Evolutionary conservation across 2,113 vertebrate genomes (phyloP).

Genomic region (Mirounga angustirostris): DNA sequence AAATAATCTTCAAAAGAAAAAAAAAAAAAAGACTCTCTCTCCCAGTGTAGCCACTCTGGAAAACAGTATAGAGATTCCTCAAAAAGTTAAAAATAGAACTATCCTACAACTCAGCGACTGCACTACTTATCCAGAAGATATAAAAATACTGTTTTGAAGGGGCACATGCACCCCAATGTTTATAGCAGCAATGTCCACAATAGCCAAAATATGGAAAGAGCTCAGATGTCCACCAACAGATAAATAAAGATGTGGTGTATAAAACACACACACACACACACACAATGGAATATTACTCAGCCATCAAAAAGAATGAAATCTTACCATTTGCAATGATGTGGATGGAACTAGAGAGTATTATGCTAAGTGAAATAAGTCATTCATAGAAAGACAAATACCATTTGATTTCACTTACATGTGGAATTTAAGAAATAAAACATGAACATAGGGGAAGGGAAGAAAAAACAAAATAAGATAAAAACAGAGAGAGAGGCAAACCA

Average conservation of each 20-base stretch:
- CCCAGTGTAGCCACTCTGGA: background rate
- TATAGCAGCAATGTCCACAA: background rate
- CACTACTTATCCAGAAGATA: background rate
- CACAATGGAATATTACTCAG: background rate
- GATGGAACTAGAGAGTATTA: background rate
- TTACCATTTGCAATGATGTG: background rate
- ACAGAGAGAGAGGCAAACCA: background rate
- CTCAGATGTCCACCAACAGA: background rate
- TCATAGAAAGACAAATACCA: background rate
- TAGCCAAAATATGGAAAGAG: background rate
- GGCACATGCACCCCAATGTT: background rate
- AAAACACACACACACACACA: no score
- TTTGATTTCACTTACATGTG: background rate
- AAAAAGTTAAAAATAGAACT: background rate
- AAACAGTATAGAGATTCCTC: background rate
- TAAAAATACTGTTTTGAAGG: background rate
- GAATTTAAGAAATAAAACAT: background rate
- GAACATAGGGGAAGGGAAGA: background rate
- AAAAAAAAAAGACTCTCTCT: background rate
- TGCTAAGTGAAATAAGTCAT: background rate
- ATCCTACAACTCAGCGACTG: background rate
- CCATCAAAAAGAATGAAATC: background rate
- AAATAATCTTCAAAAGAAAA: background rate
- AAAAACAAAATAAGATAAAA: background rate
- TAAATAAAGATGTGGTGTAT: background rate